Evolutionary conservation across 2,888 invertebrate species (phyloP).

Genomic region (Thyatira batis): DNA sequence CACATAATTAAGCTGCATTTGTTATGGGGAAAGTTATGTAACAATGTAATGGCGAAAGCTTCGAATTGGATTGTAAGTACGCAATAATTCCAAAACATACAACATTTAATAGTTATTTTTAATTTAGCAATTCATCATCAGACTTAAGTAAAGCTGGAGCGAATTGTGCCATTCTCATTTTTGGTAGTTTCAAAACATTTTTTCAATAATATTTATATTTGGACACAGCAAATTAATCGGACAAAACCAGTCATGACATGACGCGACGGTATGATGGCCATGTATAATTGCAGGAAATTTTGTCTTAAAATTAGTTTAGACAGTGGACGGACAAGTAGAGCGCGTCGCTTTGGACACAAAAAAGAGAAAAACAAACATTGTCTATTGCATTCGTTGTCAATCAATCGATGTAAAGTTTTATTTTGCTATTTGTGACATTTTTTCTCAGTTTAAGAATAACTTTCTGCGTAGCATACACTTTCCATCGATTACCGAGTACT

Average conservation of each 20-base stretch:
- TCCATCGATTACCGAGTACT: slow-evolving; percentile 44
- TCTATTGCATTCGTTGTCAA: slow-evolving; percentile 49
- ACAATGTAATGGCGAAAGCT: slow-evolving; percentile 19
- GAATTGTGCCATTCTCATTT: no score
- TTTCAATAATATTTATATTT: not conserved
- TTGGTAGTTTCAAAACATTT: not conserved
- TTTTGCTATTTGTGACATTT: slow-evolving; percentile 43
- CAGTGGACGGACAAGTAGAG: slow-evolving; percentile 48
- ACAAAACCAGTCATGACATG: not conserved
- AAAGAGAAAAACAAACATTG: slow-evolving; percentile 29
- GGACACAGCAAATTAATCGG: not conserved
- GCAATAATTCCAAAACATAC: not conserved
- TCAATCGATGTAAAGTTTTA: slow-evolving; percentile 42
- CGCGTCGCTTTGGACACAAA: slow-evolving; percentile 40
- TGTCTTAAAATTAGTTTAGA: slow-evolving; percentile 49
- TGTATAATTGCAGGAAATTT: slow-evolving; percentile 48
- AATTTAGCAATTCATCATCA: no score
- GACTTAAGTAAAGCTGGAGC: not conserved
- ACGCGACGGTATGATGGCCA: slow-evolving; percentile 21
- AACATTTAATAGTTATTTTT: no score
- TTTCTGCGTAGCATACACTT: slow-evolving; percentile 54
- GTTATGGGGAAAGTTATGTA: slow-evolving; percentile 24
- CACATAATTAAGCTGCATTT: slow-evolving; percentile 51
- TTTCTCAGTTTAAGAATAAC: slow-evolving; percentile 41
- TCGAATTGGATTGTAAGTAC: not conserved